Conservation (phyloP, 2,797 vertebrate species). For the Periparus ater region DNA sequence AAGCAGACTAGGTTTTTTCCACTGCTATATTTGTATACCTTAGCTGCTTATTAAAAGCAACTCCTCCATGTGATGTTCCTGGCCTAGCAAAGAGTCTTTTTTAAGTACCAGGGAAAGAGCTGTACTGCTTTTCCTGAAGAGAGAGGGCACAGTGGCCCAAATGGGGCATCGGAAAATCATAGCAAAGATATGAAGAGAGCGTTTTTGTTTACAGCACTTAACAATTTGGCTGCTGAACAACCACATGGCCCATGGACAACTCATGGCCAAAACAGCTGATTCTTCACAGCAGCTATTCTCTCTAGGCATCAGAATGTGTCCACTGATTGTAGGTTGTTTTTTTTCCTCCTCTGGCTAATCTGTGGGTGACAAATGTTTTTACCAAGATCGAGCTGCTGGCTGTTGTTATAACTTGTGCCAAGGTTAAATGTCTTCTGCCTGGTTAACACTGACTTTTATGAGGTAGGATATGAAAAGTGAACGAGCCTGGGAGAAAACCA, state of each 20-base stretch:
- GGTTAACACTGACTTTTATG: background rate
- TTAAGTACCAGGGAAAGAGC: background rate
- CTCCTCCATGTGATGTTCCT: background rate
- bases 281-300: background rate
- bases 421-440: background rate
- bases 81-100: background rate
- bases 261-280: background rate
- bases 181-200: background rate
- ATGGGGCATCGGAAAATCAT: background rate
- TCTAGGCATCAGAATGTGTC: background rate
- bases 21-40: fast-evolving
- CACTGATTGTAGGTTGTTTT: background rate
- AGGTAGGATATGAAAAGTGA: background rate
- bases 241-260: background rate
- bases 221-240: background rate
- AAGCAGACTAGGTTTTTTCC: background rate
- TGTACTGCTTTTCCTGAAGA: background rate
- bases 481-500: background rate
- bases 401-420: background rate
- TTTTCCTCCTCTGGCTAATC: background rate
- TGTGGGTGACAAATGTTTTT: background rate
- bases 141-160: background rate
- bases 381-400: background rate
- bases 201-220: background rate
- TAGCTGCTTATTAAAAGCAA: background rate